These are phyloP conservation scores for Dendropsophus ebraccatus DNA, from an alignment of 2,113 vertebrate genomes.

Conservation along the genomic window DNA sequence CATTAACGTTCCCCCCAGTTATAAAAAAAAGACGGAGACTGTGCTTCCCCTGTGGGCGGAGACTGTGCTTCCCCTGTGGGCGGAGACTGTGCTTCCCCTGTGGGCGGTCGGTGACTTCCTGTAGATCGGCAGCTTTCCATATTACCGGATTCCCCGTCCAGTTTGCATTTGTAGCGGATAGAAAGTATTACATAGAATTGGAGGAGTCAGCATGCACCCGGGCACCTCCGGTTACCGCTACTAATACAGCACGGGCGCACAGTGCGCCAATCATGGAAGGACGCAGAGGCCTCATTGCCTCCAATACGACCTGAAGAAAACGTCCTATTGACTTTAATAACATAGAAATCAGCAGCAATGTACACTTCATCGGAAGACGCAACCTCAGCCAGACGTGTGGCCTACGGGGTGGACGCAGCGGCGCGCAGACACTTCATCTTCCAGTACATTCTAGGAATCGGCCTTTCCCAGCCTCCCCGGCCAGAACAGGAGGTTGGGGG, in stretches of 20 bases:
- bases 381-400: neutral
- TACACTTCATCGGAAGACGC: constrained; percentile 45
- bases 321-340: neutral
- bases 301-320: neutral
- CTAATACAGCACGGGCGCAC: neutral
- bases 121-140: neutral
- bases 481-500: neutral
- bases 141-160: neutral
- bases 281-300: neutral
- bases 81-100: neutral
- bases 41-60: neutral
- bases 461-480: neutral
- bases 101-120: neutral
- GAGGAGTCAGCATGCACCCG: neutral
- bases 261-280: neutral
- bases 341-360: constrained; percentile 24
- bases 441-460: constrained; percentile 37
- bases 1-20: neutral
- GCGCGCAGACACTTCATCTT: neutral
- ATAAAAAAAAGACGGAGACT: constrained; percentile 11
- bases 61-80: constrained; percentile 1
- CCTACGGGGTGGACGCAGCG: too few species aligned
- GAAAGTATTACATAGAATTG: neutral
- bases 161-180: neutral
- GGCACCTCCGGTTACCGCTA: neutral